Base-by-base conservation (phyloP, 2,797 vertebrate genomes). In the Uromys caudimaculatus region DNA sequence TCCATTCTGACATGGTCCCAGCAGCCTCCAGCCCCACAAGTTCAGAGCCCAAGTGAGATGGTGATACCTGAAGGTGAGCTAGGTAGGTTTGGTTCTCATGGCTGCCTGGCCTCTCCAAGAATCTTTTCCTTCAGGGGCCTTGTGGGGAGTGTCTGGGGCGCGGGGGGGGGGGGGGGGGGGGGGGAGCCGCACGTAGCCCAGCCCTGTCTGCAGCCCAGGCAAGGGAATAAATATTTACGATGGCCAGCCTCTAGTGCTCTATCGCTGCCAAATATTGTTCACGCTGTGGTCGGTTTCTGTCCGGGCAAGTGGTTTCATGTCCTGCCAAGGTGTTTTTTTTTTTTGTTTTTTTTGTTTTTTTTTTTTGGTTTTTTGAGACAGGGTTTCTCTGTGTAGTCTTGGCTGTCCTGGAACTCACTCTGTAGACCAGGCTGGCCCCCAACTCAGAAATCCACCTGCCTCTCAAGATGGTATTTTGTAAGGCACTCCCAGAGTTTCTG, bases 171-270 rank as follows among this genome's bases (percentile, higher is more conserved):
- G n/a, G n/a, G n/a, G n/a, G n/a, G n/a, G n/a, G n/a, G 23, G 47
- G 23, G 23, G 47, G 23, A n/a, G 38, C 54, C 0, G 91, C 94
- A 86, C 38, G 21, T 81, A 94, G 82, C 77, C 62, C n/a, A 4
- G 77, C 71, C 21, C 41, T 16, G 24, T 82, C 69, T 1, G 2
- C 44, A 29, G 94, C 94, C 76, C 6, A 32, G 24, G 94, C 27
- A 90, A 79, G 89, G 96, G 96, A 85, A 19, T 98, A 98, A 98
- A 98, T 97, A 98, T 98, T 98, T 98, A 96, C 60, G 19, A 56
- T 6, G 89, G 84, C 81, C 12, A 1, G 76, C 90, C 97, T 90
- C 35, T 16, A 29, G 76, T 93, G n/a, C 95, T 54, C 23, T 89
- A n/a, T 89, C 88, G 0, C 52, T 77, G 97, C 98, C 97, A 96